These are phyloP conservation scores for Gambusia affinis DNA, from an alignment of 2,113 vertebrate species.

Conservation along the genomic window DNA sequence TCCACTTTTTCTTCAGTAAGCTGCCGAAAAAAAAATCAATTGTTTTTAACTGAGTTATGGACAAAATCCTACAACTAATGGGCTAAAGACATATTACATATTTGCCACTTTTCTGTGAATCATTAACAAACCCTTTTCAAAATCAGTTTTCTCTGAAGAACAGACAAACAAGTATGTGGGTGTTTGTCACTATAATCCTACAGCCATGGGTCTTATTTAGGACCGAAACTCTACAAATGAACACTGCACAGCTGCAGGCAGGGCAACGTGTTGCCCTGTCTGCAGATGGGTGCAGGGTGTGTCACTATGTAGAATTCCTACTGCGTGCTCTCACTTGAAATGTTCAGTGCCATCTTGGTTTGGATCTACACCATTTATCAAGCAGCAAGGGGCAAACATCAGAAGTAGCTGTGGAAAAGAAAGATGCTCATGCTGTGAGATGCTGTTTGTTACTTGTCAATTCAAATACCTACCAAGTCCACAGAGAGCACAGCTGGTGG, in stretches of 20 bases:
- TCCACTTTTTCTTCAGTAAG: too few species aligned
- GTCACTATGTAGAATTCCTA: constrained; percentile 48
- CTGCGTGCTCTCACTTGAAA: constrained; percentile 43
- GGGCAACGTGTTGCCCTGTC: background rate
- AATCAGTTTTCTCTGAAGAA: too few species aligned
- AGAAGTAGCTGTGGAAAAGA: constrained; percentile 21
- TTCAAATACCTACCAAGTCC: constrained; percentile 54
- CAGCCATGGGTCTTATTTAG: constrained; percentile 9
- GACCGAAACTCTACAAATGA: constrained; percentile 29
- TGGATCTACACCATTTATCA: constrained; percentile 55
- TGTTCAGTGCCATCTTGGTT: constrained; percentile 41
- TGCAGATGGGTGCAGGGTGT: constrained; percentile 21
- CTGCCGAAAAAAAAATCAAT: too few species aligned
- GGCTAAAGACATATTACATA: too few species aligned
- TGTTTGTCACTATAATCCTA: constrained; percentile 37
- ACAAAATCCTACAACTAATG: too few species aligned
- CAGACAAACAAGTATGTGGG: background rate
- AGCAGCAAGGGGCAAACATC: constrained; percentile 22
- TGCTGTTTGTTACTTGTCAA: constrained; percentile 49
- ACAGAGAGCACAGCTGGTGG: constrained; percentile 45
- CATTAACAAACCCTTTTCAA: too few species aligned
- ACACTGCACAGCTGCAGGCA: constrained; percentile 45
- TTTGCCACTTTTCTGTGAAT: too few species aligned
- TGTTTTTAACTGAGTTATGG: too few species aligned
- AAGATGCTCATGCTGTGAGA: constrained; percentile 30